These are phyloP conservation scores for Drosophila infuscata DNA, from an alignment of 2,888 invertebrate genomes.

Conservation along the genomic window DNA sequence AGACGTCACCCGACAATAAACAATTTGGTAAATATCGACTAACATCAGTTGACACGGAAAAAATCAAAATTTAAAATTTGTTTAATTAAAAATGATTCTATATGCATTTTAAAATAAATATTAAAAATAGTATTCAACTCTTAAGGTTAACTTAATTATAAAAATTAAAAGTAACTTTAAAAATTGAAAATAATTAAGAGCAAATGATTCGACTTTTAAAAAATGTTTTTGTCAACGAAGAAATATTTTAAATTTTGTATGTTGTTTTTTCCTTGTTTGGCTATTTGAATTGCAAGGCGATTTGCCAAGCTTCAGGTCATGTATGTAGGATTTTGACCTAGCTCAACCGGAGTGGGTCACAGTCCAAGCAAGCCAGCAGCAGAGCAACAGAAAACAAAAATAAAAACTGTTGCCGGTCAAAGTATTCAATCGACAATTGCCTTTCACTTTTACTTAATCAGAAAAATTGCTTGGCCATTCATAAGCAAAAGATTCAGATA, in stretches of 20 bases:
- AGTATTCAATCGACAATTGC: conserved; percentile 32
- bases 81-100: background rate
- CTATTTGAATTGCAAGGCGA: background rate
- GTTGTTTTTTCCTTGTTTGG: background rate
- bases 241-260: background rate
- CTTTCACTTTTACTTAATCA: conserved; percentile 46
- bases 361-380: background rate
- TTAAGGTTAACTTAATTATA: too few species aligned
- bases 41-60: background rate
- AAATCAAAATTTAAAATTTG: background rate
- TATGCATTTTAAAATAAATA: background rate
- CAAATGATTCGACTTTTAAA: background rate
- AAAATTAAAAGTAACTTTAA: too few species aligned
- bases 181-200: too few species aligned
- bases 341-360: conserved; percentile 20
- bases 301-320: background rate
- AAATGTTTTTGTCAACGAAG: background rate
- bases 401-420: conserved; percentile 10
- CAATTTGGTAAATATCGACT: background rate
- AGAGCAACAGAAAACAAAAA: background rate
- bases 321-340: background rate
- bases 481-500: conserved; percentile 28
- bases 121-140: background rate
- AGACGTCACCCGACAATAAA: background rate
- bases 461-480: conserved; percentile 12